Evolutionary conservation across 1,140 invertebrate genomes (phyloP).

Genomic region (Diuraphis noxia): DNA sequence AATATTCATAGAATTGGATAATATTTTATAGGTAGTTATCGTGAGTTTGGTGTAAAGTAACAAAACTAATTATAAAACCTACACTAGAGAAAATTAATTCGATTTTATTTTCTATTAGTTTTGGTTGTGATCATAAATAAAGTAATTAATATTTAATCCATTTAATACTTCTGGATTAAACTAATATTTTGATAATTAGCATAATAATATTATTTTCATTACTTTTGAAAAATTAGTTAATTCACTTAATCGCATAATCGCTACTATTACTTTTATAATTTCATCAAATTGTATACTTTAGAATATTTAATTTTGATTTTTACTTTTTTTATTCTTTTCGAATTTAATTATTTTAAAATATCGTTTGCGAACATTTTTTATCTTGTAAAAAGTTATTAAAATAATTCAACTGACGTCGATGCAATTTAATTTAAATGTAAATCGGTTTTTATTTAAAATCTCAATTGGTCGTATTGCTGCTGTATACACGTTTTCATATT

Average conservation of each 20-base stretch:
- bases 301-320: neutral
- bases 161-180: neutral
- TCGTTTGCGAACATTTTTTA: neutral
- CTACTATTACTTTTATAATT: neutral
- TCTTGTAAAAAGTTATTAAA: neutral
- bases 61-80: neutral
- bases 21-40: neutral
- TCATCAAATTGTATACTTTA: neutral
- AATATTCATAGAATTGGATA: neutral
- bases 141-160: neutral
- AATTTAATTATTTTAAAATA: neutral
- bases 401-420: neutral
- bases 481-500: neutral
- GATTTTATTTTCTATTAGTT: neutral
- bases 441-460: neutral
- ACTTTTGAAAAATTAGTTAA: neutral
- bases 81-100: neutral
- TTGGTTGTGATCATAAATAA: neutral
- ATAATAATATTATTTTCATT: neutral
- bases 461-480: neutral
- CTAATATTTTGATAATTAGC: neutral
- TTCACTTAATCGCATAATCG: neutral
- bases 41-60: neutral
- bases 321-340: neutral
- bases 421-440: conserved; percentile 8